Evolutionary conservation across 2,797 vertebrate species (phyloP), one percentile per base, ranked within the genome.

Genomic region (Microctenopoma stevenorrisi): DNA sequence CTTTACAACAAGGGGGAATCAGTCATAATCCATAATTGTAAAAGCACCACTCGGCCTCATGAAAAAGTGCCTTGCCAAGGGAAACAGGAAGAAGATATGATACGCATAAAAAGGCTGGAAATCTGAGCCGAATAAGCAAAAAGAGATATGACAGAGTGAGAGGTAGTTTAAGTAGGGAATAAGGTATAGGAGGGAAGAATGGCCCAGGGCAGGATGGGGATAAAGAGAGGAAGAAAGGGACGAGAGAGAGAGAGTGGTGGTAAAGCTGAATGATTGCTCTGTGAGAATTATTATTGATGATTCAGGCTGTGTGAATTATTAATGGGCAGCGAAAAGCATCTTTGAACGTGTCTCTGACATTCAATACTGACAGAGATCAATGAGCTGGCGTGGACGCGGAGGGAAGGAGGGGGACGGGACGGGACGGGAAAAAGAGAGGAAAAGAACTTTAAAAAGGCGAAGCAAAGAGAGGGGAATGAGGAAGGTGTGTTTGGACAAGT

Each of bases 261-360:
- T 91, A 86, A 90, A 91, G 89, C 91, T 93, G 91, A 93, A 93
- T 93, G 93, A 93, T 93, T 89, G 91, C 92, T 90, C 83, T 91
- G 91, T 92, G 91, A 92, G 93, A 93, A 93, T 90, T 94, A 94
- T 93, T 94, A 93, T 92, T 94, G 93, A 94, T 94, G 94, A 94
- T 93, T 94, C 94, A 94, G 92, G 81, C 88, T 40, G 81, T 89
- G 93, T 94, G 91, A 94, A 94, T 94, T 94, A 94, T 94, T 94
- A 94, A 94, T 90, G 92, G 89, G 68, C 72, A 90, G 88, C 86
- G 90, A 93, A 93, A 93, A 93, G 93, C 91, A 92, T 92, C 90
- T 88, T 89, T 92, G 91, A 92, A 93, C 86, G 92, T 93, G 92
- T 93, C 90, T 94, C 93, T 93, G 94, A 94, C 93, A 94, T 94